A percentile compares a stretch with the other conserved stretches of the same genome.
phyloP scores from a whole-genome alignment of 2,888 invertebrate genomes.

The Harpalus rufipes region DNA sequence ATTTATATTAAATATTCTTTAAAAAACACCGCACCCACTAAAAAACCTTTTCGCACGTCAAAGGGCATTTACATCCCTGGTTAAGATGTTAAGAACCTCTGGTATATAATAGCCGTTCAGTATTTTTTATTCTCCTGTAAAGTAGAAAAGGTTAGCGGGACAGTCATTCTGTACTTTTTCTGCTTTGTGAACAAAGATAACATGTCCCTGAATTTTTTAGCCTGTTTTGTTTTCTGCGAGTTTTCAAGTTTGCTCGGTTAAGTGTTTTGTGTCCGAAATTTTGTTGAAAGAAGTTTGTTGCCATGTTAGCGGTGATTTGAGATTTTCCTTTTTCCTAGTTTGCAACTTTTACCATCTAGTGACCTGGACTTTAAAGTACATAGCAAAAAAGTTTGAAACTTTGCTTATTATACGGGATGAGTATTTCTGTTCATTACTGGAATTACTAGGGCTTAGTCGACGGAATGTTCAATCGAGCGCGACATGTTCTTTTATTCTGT shows the following conservation, averaged over 20 bases:
- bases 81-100: too few relatives aligned
- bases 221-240: constrained; percentile 52
- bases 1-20: too few relatives aligned
- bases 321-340: constrained; percentile 50
- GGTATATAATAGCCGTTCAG: constrained; percentile 46
- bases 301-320: constrained; percentile 34
- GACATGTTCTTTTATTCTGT: constrained; percentile 6
- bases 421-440: constrained; percentile 31
- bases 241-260: constrained; percentile 51
- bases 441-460: constrained; percentile 22
- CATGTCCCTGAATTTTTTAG: constrained; percentile 37
- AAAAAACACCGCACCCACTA: too few relatives aligned
- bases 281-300: constrained; percentile 55
- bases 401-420: constrained; percentile 38
- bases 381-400: constrained; percentile 44
- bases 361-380: constrained; percentile 43
- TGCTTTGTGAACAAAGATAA: constrained; percentile 47
- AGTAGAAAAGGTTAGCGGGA: constrained; percentile 33
- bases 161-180: constrained; percentile 20
- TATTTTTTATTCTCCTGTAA: constrained; percentile 52
- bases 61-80: too few relatives aligned
- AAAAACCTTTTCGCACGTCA: too few relatives aligned
- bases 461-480: constrained; percentile 14
- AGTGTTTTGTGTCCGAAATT: constrained; percentile 61
- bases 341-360: constrained; percentile 57